These are phyloP conservation scores for Teleopsis dalmanni DNA, from an alignment of 1,140 invertebrate genomes.

Conservation along the genomic window DNA sequence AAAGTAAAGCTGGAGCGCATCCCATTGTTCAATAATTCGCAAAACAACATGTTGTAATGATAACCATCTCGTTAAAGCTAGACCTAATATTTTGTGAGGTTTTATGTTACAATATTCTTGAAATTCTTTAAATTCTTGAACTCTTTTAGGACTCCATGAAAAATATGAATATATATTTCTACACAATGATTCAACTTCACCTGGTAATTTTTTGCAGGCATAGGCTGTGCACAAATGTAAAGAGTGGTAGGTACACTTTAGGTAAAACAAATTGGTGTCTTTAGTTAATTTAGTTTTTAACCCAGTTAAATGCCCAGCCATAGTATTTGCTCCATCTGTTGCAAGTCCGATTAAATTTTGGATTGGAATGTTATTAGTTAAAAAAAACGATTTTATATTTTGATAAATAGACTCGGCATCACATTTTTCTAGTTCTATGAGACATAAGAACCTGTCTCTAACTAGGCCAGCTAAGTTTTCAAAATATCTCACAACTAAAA, in stretches of 20 bases:
- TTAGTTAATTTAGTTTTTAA: constrained; percentile 4
- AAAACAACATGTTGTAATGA: constrained; percentile 15
- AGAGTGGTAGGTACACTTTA: constrained; percentile 10
- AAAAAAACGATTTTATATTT: background rate
- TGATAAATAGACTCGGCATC: constrained; percentile 7
- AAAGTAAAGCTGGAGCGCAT: constrained; percentile 5
- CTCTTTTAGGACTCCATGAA: constrained; percentile 14
- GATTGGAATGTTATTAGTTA: background rate
- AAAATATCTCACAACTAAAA: constrained; percentile 4
- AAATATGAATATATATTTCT: constrained; percentile 24
- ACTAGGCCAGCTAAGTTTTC: background rate
- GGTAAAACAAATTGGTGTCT: constrained; percentile 8
- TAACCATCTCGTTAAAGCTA: constrained; percentile 21
- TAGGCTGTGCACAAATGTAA: constrained; percentile 18
- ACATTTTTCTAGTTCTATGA: constrained; percentile 1
- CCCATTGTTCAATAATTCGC: constrained; percentile 9
- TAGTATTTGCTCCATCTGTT: constrained; percentile 1
- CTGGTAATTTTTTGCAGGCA: constrained; percentile 24
- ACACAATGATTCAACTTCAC: constrained; percentile 18
- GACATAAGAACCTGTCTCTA: background rate
- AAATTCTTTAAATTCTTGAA: constrained; percentile 19
- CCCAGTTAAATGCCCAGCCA: constrained; percentile 7
- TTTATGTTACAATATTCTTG: constrained; percentile 23
- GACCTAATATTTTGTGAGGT: constrained; percentile 23
- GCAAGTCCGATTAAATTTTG: background rate